A percentile compares a stretch with the other conserved stretches of the same genome.
Conservation (phyloP, 2,888 invertebrate genomes). For the Ormyrus thymus region DNA sequence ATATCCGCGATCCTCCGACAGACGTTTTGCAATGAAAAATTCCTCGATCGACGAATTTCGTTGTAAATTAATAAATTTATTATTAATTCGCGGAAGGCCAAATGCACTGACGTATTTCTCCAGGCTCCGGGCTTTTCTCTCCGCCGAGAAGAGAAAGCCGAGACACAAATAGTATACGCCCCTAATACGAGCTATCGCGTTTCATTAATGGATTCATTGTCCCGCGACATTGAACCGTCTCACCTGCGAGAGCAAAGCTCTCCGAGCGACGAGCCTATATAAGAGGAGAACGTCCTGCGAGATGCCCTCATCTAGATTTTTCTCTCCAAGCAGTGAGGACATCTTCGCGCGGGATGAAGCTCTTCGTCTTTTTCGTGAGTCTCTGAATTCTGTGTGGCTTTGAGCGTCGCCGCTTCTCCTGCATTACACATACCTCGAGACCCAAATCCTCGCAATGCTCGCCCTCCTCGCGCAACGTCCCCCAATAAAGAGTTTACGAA, state of each 20-base stretch:
- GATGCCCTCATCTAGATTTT: conserved; percentile 7
- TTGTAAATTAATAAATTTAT: too few relatives aligned
- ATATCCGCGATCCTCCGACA: too few relatives aligned
- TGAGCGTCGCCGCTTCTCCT: too few relatives aligned
- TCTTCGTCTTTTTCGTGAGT: conserved; percentile 38
- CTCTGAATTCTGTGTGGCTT: not conserved
- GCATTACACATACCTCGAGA: too few relatives aligned
- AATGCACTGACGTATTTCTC: too few relatives aligned
- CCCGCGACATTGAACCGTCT: conserved; percentile 1
- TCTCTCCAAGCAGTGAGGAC: conserved; percentile 2
- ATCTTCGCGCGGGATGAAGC: conserved; percentile 23
- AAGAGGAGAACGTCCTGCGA: not conserved
- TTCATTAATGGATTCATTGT: conserved; percentile 66
- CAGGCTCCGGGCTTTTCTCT: not conserved
- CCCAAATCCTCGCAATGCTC: too few relatives aligned
- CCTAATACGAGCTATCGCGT: conserved; percentile 60
- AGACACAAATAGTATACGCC: conserved; percentile 32
- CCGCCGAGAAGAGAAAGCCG: not conserved
- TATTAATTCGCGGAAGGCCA: too few relatives aligned
- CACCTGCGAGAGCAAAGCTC: not conserved
- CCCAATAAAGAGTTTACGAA: too few relatives aligned
- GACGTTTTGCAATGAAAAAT: too few relatives aligned
- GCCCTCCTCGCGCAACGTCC: too few relatives aligned
- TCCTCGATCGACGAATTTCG: too few relatives aligned
- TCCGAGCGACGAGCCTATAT: not conserved